Evolutionary conservation across 2,797 vertebrate genomes (phyloP).

Genomic region (Mormyrops boulengeri): DNA sequence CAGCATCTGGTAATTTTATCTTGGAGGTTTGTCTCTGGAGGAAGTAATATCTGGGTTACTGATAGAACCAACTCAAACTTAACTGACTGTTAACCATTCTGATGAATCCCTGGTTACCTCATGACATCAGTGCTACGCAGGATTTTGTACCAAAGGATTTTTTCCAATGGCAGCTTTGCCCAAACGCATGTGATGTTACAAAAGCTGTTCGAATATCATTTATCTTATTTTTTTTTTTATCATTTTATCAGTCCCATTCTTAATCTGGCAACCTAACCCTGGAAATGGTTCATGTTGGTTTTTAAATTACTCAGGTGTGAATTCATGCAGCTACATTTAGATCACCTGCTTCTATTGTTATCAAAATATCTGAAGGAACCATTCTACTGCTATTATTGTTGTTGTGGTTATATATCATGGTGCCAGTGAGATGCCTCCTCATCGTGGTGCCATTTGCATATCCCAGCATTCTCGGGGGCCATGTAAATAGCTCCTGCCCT

Average conservation of each 20-base stretch:
- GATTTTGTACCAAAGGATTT: background rate
- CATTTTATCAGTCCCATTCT: background rate
- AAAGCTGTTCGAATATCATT: background rate
- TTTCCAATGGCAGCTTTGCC: background rate
- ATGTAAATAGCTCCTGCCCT: background rate
- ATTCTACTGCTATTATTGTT: background rate
- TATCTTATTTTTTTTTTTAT: background rate
- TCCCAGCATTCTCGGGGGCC: background rate
- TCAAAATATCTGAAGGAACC: background rate
- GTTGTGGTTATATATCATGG: background rate
- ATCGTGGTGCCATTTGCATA: background rate
- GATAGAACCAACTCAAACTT: background rate
- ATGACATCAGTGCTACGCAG: background rate
- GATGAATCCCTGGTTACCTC: background rate
- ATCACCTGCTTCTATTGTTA: background rate
- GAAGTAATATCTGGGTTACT: background rate
- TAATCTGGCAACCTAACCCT: background rate
- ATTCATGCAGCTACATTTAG: background rate
- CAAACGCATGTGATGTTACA: background rate
- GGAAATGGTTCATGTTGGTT: background rate
- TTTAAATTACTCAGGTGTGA: background rate
- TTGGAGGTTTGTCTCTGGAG: background rate
- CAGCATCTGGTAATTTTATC: background rate
- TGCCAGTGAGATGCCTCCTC: background rate
- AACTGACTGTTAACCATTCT: background rate